Conservation (phyloP, 2,113 vertebrate genomes). For the Piaya cayana region DNA sequence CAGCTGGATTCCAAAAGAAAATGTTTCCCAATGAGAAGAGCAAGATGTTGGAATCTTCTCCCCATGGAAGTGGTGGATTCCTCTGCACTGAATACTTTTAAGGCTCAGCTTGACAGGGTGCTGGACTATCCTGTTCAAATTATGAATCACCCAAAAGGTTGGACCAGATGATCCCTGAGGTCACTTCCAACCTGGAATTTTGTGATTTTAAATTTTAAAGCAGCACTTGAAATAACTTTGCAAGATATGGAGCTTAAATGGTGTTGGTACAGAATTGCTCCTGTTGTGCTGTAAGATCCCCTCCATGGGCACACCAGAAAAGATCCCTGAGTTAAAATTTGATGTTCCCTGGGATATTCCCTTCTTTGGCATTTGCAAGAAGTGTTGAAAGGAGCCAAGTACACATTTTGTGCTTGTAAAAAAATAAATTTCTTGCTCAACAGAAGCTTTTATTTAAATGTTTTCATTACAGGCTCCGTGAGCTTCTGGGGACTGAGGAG, state of each 20-base stretch:
- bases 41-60: too few relatives aligned
- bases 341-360: neutral
- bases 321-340: neutral
- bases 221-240: neutral
- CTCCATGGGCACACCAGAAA: neutral
- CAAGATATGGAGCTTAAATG: neutral
- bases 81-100: too few relatives aligned
- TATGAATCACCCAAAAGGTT: too few relatives aligned
- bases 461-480: conserved; percentile 77
- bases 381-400: neutral
- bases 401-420: neutral
- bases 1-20: too few relatives aligned
- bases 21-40: too few relatives aligned
- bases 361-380: neutral
- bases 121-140: too few relatives aligned
- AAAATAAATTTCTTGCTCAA: neutral
- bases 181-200: too few relatives aligned
- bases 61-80: too few relatives aligned
- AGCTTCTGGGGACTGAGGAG: conserved; percentile 85
- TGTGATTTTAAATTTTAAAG: neutral
- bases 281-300: neutral
- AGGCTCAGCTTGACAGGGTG: too few relatives aligned
- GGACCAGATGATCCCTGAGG: too few relatives aligned
- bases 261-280: neutral
- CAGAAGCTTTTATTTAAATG: neutral